Evolutionary conservation across 2,113 vertebrate genomes (phyloP).

Genomic region (Microcebus tavaratra): DNA sequence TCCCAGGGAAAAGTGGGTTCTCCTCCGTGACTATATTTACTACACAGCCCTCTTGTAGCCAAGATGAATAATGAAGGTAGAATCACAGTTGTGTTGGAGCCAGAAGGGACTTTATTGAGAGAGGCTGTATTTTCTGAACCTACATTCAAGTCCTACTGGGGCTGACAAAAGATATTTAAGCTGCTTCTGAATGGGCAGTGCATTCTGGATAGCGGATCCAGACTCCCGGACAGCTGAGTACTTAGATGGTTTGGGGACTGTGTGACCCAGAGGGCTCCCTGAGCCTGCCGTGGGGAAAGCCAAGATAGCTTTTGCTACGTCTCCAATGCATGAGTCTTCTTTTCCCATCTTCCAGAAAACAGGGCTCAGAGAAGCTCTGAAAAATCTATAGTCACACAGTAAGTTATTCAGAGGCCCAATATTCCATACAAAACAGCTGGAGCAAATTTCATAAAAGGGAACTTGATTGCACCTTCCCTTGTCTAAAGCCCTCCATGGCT

Average conservation of each 20-base stretch:
- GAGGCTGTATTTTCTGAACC: constrained; percentile 3
- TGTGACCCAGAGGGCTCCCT: not conserved
- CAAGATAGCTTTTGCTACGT: not conserved
- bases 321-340: not conserved
- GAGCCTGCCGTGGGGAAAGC: not conserved
- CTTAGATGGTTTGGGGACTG: not conserved
- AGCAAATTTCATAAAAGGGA: not conserved
- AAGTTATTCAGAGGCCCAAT: not conserved
- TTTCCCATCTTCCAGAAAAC: not conserved
- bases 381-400: not conserved
- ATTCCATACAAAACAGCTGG: not conserved
- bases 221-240: not conserved
- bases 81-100: not conserved
- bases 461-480: not conserved
- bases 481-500: not conserved
- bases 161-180: not conserved
- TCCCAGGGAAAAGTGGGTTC: constrained; percentile 45
- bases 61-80: not conserved
- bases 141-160: not conserved
- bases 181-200: not conserved
- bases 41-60: not conserved
- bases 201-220: not conserved
- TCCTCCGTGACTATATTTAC: not conserved
- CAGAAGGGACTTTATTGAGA: not conserved
- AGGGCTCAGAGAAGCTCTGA: not conserved